Percentiles rank a stretch among this genome's conserved stretches.
phyloP scores from a whole-genome alignment of 2,797 vertebrate species.

The Sebastes vulpes region DNA sequence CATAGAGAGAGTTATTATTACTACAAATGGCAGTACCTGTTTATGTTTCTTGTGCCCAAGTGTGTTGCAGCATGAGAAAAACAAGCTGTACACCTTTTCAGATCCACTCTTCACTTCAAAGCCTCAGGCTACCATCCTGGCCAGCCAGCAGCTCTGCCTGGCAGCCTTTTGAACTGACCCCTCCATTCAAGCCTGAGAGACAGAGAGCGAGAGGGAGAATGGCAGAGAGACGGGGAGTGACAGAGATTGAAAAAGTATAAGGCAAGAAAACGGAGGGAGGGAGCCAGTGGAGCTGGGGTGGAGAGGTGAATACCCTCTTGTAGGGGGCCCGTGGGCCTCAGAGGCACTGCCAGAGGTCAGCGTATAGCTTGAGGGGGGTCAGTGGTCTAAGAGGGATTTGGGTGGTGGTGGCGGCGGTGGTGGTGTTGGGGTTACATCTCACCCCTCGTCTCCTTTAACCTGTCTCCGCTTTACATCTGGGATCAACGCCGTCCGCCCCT shows the following conservation, averaged over 20 bases:
- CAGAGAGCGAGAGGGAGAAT: slow-evolving; percentile 45
- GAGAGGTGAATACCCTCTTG: slow-evolving; percentile 61
- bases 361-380: neutral
- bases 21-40: neutral
- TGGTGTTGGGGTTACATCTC: slow-evolving; percentile 25
- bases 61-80: slow-evolving; percentile 33
- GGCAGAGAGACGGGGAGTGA: slow-evolving; percentile 51
- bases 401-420: neutral
- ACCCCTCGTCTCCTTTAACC: slow-evolving; percentile 44
- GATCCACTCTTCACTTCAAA: slow-evolving; percentile 73
- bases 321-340: slow-evolving; percentile 54
- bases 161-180: slow-evolving; percentile 79
- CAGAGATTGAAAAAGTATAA: slow-evolving; percentile 39
- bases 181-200: slow-evolving; percentile 67
- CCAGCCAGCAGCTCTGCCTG: slow-evolving; percentile 60
- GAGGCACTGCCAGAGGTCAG: slow-evolving; percentile 62
- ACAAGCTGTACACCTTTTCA: slow-evolving; percentile 50
- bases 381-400: slow-evolving; percentile 17
- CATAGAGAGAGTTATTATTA: neutral
- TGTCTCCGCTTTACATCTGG: slow-evolving; percentile 43
- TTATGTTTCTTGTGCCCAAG: slow-evolving; percentile 5
- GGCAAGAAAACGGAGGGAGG: slow-evolving; percentile 29
- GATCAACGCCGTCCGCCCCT: slow-evolving; percentile 27
- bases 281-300: slow-evolving; percentile 1
- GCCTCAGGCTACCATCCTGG: slow-evolving; percentile 57